Evolutionary conservation across 2,113 vertebrate genomes (phyloP).

Genomic region (Caranx ignobilis): DNA sequence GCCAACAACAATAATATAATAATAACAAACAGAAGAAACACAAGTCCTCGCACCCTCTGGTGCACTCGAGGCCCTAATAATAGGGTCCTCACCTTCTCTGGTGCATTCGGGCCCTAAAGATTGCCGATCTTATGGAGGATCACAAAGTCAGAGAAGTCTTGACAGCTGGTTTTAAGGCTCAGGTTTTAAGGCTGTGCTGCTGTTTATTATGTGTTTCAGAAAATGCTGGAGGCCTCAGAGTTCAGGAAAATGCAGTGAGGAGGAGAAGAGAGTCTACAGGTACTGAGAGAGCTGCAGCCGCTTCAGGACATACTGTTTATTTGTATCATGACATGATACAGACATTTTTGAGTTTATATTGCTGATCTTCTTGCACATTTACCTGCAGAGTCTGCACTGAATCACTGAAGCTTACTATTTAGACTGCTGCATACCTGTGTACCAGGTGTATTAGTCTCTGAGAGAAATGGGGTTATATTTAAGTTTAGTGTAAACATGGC

Average conservation of each 20-base stretch:
- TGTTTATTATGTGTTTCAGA: constrained; percentile 72
- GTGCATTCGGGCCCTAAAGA: no score
- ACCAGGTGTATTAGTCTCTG: not conserved
- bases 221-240: constrained; percentile 77
- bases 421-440: not conserved
- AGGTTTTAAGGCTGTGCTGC: not conserved
- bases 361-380: constrained; percentile 4
- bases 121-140: no score
- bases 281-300: constrained; percentile 22
- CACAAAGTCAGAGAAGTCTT: no score
- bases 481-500: not conserved
- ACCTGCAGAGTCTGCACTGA: not conserved
- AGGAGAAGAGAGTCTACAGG: constrained; percentile 32
- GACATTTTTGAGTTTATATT: not conserved
- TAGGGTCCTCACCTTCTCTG: no score
- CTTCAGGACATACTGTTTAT: not conserved
- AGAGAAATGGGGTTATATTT: constrained; percentile 10
- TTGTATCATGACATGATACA: not conserved
- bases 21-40: no score
- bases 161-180: not conserved
- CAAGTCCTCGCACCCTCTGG: no score
- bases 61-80: no score
- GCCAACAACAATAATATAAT: no score
- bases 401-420: not conserved
- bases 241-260: constrained; percentile 63